Base-by-base conservation (phyloP, 2,888 invertebrate genomes). In the Lepidocyrtoides sp. region DNA sequence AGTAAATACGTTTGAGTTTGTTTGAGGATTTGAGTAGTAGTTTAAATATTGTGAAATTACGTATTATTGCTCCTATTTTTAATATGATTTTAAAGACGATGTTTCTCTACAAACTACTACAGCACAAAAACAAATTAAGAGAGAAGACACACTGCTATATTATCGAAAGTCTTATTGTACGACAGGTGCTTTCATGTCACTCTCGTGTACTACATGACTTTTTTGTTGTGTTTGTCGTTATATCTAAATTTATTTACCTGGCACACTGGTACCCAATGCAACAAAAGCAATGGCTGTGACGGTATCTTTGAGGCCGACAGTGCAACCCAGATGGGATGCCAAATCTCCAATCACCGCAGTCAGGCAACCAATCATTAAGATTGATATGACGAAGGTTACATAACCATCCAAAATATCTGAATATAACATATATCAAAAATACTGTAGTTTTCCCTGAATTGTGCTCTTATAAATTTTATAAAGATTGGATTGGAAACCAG, bases 231-330 rank as follows among this genome's bases (percentile, higher is more conserved):
- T 79, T 29, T 32, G 79, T 77, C 12, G 23, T 75, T 51, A 26
- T 63, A 63, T 36, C n/a, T n/a, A n/a, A n/a, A n/a, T n/a, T n/a
- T n/a, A n/a, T 91, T 94, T 94, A 96, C 96, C 96, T 95, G 96
- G 96, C 69, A 96, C 95, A 94, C 96, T 96, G 12, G 96, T 97
- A 93, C 96, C 96, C 86, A 97, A 95, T 20, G 96, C 96, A 4
- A 97, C 96, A 94, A 97, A 96, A 17, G 96, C 96, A 93, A 97
- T 96, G 84, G 96, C 96, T 17, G 96, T 97, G 41, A 97, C 96
- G 5, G 96, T 95, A 94, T 97, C 96, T 94, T 96, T 96, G 32
- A 97, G 95, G 57, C 92, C 92, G 86, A 96, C 95, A 51, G 96
- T 96, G 95, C 97, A 97, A 48, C 97, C 97, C 95, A 97, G 96